Conservation (phyloP, 1,140 invertebrate species). For the Temnothorax curvispinosus region DNA sequence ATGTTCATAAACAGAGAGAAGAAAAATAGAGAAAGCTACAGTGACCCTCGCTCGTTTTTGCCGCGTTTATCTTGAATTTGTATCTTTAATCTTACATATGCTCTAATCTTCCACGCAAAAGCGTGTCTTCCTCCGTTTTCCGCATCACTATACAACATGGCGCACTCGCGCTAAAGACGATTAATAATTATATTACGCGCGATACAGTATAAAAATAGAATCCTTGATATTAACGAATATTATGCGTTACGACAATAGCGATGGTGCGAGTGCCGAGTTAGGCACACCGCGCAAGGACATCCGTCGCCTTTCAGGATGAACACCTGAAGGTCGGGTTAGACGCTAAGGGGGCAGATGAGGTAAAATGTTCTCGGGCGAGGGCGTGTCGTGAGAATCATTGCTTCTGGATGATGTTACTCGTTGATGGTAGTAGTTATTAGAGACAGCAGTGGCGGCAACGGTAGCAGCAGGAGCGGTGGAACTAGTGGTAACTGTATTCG, state of each 20-base stretch:
- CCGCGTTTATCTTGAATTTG: slow-evolving; percentile 24
- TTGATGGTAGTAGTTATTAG: slow-evolving; percentile 69
- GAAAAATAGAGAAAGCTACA: slow-evolving; percentile 63
- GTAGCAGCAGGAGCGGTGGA: slow-evolving; percentile 60
- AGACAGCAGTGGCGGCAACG: slow-evolving; percentile 36
- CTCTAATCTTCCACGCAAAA: slow-evolving; percentile 17
- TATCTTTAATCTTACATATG: slow-evolving; percentile 40
- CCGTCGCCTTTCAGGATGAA: slow-evolving; percentile 62
- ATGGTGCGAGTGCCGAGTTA: slow-evolving; percentile 67
- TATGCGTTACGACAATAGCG: slow-evolving; percentile 76
- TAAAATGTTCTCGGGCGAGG: slow-evolving; percentile 82
- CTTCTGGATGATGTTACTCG: slow-evolving; percentile 65
- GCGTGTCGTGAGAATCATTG: slow-evolving; percentile 71
- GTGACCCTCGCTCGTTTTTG: slow-evolving; percentile 45
- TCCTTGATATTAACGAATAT: slow-evolving; percentile 81
- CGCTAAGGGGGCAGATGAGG: slow-evolving; percentile 84
- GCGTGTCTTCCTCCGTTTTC: slow-evolving; percentile 13
- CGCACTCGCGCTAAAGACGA: slow-evolving; percentile 63
- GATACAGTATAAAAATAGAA: slow-evolving; percentile 86
- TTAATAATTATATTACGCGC: slow-evolving; percentile 75
- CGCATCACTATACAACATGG: slow-evolving; percentile 35
- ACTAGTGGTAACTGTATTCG: slow-evolving; percentile 66
- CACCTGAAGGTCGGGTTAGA: slow-evolving; percentile 68
- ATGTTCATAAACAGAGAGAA: slow-evolving; percentile 55
- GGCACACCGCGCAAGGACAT: slow-evolving; percentile 62